Evolutionary conservation across 2,113 vertebrate species (phyloP).

Genomic region (Tautogolabrus adspersus): DNA sequence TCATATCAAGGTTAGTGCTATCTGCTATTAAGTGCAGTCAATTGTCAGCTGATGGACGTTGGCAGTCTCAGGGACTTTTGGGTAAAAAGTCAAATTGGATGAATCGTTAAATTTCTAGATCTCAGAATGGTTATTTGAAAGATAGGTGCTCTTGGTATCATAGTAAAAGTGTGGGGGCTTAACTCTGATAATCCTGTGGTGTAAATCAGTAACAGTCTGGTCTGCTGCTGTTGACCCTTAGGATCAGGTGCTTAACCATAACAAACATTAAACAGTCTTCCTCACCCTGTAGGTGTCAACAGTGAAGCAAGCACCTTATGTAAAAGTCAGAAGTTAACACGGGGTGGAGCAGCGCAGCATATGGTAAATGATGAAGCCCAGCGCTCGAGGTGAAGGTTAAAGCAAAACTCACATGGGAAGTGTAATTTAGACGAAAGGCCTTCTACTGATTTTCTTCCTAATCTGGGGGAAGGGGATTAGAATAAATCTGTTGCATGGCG

Average conservation of each 20-base stretch:
- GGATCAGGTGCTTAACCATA: background rate
- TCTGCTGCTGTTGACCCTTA: background rate
- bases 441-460: conserved; percentile 44
- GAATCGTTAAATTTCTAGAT: background rate
- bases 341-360: background rate
- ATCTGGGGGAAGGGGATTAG: conserved; percentile 57
- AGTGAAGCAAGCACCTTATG: background rate
- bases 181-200: background rate
- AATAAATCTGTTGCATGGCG: conserved; percentile 53
- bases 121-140: background rate
- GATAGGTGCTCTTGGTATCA: background rate
- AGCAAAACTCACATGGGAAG: conserved; percentile 11
- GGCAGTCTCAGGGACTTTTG: background rate
- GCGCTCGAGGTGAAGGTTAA: conserved; percentile 4
- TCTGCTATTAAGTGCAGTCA: too few species aligned
- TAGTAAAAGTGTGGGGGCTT: background rate
- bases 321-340: conserved; percentile 4
- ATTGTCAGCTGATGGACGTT: background rate
- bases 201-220: background rate
- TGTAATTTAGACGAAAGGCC: conserved; percentile 59
- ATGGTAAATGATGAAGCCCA: background rate
- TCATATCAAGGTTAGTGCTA: too few species aligned
- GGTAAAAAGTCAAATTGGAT: background rate
- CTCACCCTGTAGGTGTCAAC: background rate
- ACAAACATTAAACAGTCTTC: background rate